Percentiles rank a stretch among this genome's conserved stretches.
Evolutionary conservation across 2,113 vertebrate genomes (phyloP).

Genomic region (Chionis minor): DNA sequence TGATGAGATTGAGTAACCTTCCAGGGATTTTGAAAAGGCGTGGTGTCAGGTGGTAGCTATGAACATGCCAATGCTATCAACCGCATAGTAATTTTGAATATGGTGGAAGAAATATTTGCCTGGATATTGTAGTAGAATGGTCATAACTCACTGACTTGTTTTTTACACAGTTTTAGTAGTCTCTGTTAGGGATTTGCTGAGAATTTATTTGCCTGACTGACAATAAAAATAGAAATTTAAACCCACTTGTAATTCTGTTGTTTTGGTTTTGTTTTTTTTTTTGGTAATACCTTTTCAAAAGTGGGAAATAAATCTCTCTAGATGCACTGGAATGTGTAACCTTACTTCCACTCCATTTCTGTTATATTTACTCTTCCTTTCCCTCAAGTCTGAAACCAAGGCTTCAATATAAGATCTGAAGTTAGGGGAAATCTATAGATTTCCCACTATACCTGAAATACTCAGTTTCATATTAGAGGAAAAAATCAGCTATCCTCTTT

Average conservation of each 20-base stretch:
- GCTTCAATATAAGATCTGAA: background rate
- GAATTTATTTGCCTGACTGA: slow-evolving; percentile 5
- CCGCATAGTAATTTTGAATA: background rate
- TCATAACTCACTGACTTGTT: background rate
- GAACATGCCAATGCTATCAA: background rate
- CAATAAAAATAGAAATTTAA: slow-evolving; percentile 34
- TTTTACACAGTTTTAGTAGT: background rate
- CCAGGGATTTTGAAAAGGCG: background rate
- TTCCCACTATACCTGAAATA: background rate
- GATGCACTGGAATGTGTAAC: background rate
- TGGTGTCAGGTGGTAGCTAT: background rate
- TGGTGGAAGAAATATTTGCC: background rate
- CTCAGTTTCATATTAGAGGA: background rate
- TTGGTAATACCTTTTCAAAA: background rate
- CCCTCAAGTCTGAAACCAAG: background rate
- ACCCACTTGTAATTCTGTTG: background rate
- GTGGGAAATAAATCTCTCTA: background rate
- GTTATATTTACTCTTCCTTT: background rate
- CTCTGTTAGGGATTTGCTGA: background rate
- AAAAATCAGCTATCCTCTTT: background rate
- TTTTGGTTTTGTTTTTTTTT: background rate
- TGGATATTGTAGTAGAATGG: background rate
- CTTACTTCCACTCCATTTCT: background rate
- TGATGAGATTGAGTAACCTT: background rate
- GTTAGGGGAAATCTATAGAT: background rate